Conservation (phyloP, 2,888 invertebrate genomes). For the Mesodorylaimus sp. region DNA sequence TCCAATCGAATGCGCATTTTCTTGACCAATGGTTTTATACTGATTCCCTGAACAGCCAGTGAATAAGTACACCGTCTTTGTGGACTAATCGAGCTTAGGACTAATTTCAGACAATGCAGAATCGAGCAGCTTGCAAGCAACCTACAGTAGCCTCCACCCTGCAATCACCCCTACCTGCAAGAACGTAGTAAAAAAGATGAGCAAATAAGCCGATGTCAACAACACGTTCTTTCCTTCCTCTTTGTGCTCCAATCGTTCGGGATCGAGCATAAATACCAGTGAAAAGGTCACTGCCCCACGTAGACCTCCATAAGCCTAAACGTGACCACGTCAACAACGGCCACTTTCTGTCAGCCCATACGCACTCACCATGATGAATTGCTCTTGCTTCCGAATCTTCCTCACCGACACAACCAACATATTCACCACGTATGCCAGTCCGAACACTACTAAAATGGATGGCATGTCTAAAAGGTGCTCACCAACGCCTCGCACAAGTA, state of each 20-base stretch:
- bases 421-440: constrained; percentile 36
- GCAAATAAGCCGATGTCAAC: constrained; percentile 33
- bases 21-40: constrained; percentile 36
- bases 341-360: not conserved
- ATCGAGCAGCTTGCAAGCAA: not conserved
- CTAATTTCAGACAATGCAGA: not conserved
- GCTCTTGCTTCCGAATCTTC: constrained; percentile 37
- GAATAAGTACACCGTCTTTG: too few species aligned
- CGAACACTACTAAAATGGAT: constrained; percentile 34
- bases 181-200: constrained; percentile 36
- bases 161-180: constrained; percentile 31
- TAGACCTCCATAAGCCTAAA: constrained; percentile 40
- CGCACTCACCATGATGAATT: constrained; percentile 38
- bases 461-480: constrained; percentile 10
- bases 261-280: constrained; percentile 37
- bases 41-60: constrained; percentile 31
- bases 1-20: constrained; percentile 31
- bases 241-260: constrained; percentile 11
- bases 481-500: too few species aligned
- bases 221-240: constrained; percentile 24
- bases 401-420: constrained; percentile 31
- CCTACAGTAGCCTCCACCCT: not conserved
- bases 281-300: constrained; percentile 42
- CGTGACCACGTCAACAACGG: not conserved
- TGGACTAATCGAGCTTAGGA: too few species aligned